Conservation (phyloP, 2,113 vertebrate species). For the Neoarius graeffei region DNA sequence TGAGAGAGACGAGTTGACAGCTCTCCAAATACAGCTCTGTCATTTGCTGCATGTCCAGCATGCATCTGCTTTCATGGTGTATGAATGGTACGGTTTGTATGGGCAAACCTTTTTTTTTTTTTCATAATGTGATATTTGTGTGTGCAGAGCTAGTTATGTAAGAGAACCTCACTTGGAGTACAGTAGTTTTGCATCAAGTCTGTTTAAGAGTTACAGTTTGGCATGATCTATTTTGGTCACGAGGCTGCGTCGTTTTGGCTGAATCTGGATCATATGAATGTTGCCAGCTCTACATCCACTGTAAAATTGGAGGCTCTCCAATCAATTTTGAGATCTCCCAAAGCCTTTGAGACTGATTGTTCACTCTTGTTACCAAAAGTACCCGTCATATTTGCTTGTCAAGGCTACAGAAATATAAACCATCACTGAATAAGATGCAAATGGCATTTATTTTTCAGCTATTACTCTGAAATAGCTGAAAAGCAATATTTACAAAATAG, state of each 20-base stretch:
- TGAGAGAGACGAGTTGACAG: conserved; percentile 29
- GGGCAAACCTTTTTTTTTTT: not conserved
- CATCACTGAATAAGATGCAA: not conserved
- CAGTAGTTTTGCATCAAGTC: not conserved
- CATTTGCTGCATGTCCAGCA: conserved; percentile 15
- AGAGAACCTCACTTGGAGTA: not conserved
- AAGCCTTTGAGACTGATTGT: not conserved
- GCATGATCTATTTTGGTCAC: not conserved
- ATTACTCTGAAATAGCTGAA: not conserved
- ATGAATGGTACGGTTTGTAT: not conserved
- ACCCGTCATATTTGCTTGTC: not conserved
- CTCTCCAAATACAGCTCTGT: conserved; percentile 23
- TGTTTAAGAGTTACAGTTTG: not conserved
- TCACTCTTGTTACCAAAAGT: not conserved
- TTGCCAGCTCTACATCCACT: not conserved
- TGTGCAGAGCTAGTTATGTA: too few relatives aligned
- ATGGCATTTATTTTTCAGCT: not conserved
- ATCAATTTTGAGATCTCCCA: not conserved
- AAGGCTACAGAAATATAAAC: not conserved
- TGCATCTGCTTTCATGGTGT: conserved; percentile 18
- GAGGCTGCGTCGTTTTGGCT: not conserved
- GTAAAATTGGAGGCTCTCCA: not conserved
- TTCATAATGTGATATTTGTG: not conserved
- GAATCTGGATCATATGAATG: not conserved
- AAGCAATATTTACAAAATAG: not conserved